Evolutionary conservation across 1,140 invertebrate species (phyloP), one percentile per base, ranked within the genome.

Genomic region (Drosophila asahinai): DNA sequence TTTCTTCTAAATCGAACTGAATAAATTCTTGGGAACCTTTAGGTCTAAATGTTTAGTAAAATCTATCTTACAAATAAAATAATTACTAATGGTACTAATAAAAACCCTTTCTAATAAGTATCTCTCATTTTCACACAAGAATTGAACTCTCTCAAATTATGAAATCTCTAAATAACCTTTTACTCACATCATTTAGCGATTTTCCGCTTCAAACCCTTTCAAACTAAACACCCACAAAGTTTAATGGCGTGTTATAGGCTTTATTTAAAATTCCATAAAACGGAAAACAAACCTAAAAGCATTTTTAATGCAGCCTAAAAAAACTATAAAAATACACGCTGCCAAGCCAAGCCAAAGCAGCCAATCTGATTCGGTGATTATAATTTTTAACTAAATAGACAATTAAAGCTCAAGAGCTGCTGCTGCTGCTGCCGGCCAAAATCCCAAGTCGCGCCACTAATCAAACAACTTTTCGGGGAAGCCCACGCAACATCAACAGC

Each of bases 381-480:
- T 83, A 79, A 81, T 72, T 84, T 89, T 36, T 27, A 71, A 49
- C 74, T 84, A 84, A 89, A 81, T 68, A 78, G 51, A 90, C 81
- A 81, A 83, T 87, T 84, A 87, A 84, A 81, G 63, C 65, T 60
- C 64, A 63, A 81, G 73, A 63, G 63, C 54, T 38, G 33, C 52
- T 38, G 51, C 51, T 30, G 49, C 27, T 52, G 48, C 64, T 30
- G 51, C 67, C 59, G 45, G 73, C 71, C 72, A 45, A 59, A 61
- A 71, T 52, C 42, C 33, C 47, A 47, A 59, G 77, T 43, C 51
- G 19, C 36, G 63, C 45, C 77, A 74, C 48, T 76, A 87, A 89
- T 89, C 86, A 90, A 89, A 90, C 84, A 67, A 66, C 84, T 90
- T 90, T 81, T 78, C 66, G 71, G 47, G 19, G 67, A 70, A 64